Evolutionary conservation across 2,113 vertebrate species (phyloP), one percentile per base, ranked within the genome.

Genomic region (Platichthys flesus): DNA sequence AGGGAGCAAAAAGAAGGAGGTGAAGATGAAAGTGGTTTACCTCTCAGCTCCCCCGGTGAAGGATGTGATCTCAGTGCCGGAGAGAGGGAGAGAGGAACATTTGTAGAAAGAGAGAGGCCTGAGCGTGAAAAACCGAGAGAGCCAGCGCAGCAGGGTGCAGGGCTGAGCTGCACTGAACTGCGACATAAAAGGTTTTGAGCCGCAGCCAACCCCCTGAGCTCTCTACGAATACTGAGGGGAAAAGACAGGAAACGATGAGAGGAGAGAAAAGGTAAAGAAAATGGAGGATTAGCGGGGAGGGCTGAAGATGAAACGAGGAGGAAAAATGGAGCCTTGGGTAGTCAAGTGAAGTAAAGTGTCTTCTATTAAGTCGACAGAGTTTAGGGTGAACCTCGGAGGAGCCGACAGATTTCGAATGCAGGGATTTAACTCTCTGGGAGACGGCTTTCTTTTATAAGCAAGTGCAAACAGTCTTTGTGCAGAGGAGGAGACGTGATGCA

Each of bases 181-280:
- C 58, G 23, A 78, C 75, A 83, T 73, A 78, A 78, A 85, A 67
- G 71, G 67, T 64, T 90, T 72, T 81, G 77, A 88, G 74, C 70
- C 2, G 0, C 9, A 83, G 72, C 84, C 79, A 57, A 74, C 5
- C 31, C 51, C 82, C 52, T 58, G 56, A 81, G 61, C 79, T 54
- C 23, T 67, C n/a, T 23, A 23, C 35, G 2, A 67, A 83, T 24
- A 78, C 72, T 3, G 47, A 82, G 31, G 56, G 56, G 58, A 45
- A 47, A 26, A 56, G 45, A 51, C 21, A 74, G 69, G 67, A 82
- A 71, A 60, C n/a, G 61, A 76, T 67, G 67, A 13, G 52, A 75
- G 58, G 63, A 47, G 69, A 47, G 49, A 21, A 69, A 81, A 51
- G 71, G 51, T 60, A n/a, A 68, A 78, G 71, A 77, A 71, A 85